These are phyloP conservation scores for Mixornis gularis DNA, from an alignment of 2,113 vertebrate genomes.

Conservation along the genomic window DNA sequence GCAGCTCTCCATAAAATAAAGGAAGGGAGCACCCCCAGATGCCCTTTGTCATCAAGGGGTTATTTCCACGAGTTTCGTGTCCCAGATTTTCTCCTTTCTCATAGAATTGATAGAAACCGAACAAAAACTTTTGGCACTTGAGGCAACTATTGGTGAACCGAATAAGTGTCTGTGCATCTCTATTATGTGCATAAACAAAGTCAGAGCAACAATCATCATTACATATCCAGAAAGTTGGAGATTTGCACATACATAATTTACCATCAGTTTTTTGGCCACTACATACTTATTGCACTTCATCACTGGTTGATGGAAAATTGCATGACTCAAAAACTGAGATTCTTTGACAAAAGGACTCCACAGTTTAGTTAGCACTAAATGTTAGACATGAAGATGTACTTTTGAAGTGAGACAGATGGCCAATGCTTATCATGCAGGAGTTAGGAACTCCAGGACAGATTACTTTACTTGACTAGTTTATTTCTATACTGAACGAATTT, in stretches of 20 bases:
- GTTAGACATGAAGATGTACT: background rate
- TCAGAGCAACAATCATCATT: background rate
- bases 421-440: background rate
- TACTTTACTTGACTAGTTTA: background rate
- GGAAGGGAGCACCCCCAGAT: background rate
- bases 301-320: background rate
- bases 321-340: background rate
- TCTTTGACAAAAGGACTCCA: background rate
- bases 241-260: background rate
- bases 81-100: background rate
- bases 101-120: background rate
- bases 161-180: background rate
- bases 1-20: background rate
- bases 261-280: background rate
- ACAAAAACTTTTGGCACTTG: background rate
- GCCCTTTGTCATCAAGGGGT: background rate
- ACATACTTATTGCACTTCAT: background rate
- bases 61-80: background rate
- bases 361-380: background rate
- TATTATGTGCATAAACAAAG: background rate
- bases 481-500: background rate
- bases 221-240: background rate
- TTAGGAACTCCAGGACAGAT: background rate
- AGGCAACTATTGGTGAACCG: background rate
- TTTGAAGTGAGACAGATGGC: background rate